A percentile compares a stretch with the other conserved stretches of the same genome.
These are phyloP conservation scores for Heliothis virescens DNA, from an alignment of 1,140 invertebrate genomes.

Conservation along the genomic window DNA sequence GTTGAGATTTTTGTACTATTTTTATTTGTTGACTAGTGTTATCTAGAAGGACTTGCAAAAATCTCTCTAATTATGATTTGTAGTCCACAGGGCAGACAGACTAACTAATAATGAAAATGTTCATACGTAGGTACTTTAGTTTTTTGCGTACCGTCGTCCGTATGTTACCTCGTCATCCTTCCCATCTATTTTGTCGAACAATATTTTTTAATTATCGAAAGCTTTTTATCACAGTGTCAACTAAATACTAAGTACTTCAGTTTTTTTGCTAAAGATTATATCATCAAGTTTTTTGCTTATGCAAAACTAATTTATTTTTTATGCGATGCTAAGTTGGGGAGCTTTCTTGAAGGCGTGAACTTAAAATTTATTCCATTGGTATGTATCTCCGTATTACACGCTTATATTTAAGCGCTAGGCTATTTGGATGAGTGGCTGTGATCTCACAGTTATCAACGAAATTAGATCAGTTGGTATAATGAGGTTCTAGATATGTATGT, in stretches of 20 bases:
- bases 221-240: slow-evolving; percentile 12
- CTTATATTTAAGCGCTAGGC: not conserved
- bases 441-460: slow-evolving; percentile 44
- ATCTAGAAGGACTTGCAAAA: no score
- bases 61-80: not conserved
- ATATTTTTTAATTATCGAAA: slow-evolving; percentile 47
- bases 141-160: not conserved
- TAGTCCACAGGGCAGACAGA: not conserved
- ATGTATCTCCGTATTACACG: not conserved
- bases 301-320: slow-evolving; percentile 81
- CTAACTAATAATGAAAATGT: not conserved
- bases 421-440: not conserved
- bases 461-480: slow-evolving; percentile 49
- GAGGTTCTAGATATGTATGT: slow-evolving; percentile 13
- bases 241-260: slow-evolving; percentile 42
- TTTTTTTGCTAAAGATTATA: slow-evolving; percentile 66
- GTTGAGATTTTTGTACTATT: no score
- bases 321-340: not conserved
- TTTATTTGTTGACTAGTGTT: no score
- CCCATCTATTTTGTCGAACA: slow-evolving; percentile 40
- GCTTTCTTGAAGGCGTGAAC: slow-evolving; percentile 7
- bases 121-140: not conserved
- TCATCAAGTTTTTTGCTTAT: slow-evolving; percentile 72
- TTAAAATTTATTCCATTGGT: not conserved
- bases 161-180: slow-evolving; percentile 11